phyloP scores from a whole-genome alignment of 2,888 invertebrate species.

The Orgyia antiqua region DNA sequence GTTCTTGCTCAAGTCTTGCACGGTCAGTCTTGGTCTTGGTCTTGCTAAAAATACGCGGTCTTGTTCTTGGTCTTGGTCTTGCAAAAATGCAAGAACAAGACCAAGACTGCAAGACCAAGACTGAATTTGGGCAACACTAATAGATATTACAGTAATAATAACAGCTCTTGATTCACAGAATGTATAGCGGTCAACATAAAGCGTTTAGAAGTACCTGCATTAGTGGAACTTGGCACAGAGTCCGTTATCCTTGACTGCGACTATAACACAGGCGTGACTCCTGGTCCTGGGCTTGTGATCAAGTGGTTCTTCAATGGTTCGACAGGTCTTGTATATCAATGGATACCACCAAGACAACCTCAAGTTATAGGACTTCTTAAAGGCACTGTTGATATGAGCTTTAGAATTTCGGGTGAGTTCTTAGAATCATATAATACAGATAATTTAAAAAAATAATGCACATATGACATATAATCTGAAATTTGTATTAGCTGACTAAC shows the following conservation, averaged over 20 bases:
- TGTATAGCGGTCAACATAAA: slow-evolving; percentile 69
- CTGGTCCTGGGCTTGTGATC: slow-evolving; percentile 57
- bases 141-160: no score
- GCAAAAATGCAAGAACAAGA: no score
- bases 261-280: slow-evolving; percentile 36
- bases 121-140: no score
- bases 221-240: slow-evolving; percentile 58
- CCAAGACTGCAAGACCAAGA: no score
- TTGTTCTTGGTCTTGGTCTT: no score
- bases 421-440: no score
- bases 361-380: slow-evolving; percentile 68
- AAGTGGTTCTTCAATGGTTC: slow-evolving; percentile 74
- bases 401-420: slow-evolving; percentile 58
- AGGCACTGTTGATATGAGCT: slow-evolving; percentile 63
- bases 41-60: no score
- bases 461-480: no score
- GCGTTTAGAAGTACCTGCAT: slow-evolving; percentile 54
- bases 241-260: slow-evolving; percentile 57
- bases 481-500: no score
- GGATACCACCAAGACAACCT: slow-evolving; percentile 67
- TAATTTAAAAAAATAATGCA: no score
- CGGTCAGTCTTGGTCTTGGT: no score
- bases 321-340: slow-evolving; percentile 65
- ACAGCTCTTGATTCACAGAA: slow-evolving; percentile 55
- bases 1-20: no score